Conservation (phyloP, 2,113 vertebrate species). For the Thunnus maccoyii region DNA sequence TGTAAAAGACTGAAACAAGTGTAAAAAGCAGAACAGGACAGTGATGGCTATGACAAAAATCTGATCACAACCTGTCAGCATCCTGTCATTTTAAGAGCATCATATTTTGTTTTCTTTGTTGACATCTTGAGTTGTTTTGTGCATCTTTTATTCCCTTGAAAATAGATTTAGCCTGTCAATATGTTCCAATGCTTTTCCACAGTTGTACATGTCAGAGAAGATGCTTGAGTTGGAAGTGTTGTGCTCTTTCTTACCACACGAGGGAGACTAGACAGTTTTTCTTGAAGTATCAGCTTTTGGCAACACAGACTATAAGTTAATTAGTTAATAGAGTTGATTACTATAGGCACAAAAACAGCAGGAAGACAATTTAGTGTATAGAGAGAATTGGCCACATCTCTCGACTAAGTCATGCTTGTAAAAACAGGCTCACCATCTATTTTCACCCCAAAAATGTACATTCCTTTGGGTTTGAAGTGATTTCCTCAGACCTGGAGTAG, state of each 20-base stretch:
- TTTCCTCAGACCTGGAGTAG: constrained; percentile 30
- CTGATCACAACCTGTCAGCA: too few species aligned
- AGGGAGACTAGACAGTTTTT: constrained; percentile 32
- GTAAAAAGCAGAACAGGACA: too few species aligned
- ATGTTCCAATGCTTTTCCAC: not conserved
- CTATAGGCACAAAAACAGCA: not conserved
- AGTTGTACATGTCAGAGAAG: not conserved
- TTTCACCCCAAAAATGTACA: constrained; percentile 32
- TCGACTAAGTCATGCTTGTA: not conserved
- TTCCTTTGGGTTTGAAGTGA: constrained; percentile 48
- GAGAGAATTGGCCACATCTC: not conserved
- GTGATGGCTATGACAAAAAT: too few species aligned
- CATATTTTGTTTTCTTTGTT: too few species aligned
- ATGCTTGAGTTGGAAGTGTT: not conserved
- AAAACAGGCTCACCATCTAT: not conserved
- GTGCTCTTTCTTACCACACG: constrained; percentile 44
- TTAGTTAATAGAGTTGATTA: not conserved
- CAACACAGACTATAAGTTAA: too few species aligned
- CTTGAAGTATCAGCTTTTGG: not conserved
- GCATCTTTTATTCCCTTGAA: not conserved
- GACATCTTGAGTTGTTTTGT: too few species aligned
- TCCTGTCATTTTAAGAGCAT: too few species aligned
- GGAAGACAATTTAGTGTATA: not conserved
- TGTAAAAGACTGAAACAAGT: too few species aligned
- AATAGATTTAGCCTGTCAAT: not conserved